Evolutionary conservation across 2,888 invertebrate species (phyloP).

Genomic region (Anthophora plumipes): DNA sequence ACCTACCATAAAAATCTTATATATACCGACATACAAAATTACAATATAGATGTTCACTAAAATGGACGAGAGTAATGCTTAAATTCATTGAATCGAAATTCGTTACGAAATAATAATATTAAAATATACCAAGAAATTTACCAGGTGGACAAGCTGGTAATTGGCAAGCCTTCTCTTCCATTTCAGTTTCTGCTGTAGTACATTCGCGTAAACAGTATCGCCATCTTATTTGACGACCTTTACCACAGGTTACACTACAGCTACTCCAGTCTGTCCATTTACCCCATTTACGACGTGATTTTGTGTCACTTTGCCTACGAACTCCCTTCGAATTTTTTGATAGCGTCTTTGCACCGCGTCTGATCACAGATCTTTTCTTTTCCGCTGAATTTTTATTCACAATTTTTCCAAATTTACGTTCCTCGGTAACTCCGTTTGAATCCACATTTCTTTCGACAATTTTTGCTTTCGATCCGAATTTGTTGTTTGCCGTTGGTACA

Average conservation of each 20-base stretch:
- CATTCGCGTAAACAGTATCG: slow-evolving; percentile 85
- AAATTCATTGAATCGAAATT: neutral
- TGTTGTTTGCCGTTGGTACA: neutral
- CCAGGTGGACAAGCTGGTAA: slow-evolving; percentile 84
- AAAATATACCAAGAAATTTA: slow-evolving; percentile 80
- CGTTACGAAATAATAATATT: neutral
- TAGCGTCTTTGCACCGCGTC: neutral
- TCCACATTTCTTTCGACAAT: slow-evolving; percentile 18
- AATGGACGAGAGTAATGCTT: neutral
- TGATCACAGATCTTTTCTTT: slow-evolving; percentile 1
- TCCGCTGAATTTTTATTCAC: neutral
- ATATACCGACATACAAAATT: slow-evolving; percentile 35
- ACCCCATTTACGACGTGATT: slow-evolving; percentile 80
- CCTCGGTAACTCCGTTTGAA: neutral
- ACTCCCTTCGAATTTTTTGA: neutral
- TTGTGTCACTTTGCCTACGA: slow-evolving; percentile 26
- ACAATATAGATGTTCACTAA: slow-evolving; percentile 15
- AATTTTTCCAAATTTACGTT: neutral
- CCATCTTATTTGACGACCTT: slow-evolving; percentile 87
- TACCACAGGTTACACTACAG: slow-evolving; percentile 88
- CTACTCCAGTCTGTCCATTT: slow-evolving; percentile 88
- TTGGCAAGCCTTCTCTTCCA: slow-evolving; percentile 86
- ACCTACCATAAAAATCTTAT: slow-evolving; percentile 29
- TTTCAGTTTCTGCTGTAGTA: slow-evolving; percentile 84
- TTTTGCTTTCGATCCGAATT: slow-evolving; percentile 4